A percentile compares a stretch with the other conserved stretches of the same genome.
phyloP scores from a whole-genome alignment of 2,113 vertebrate species.

The Garra rufa region DNA sequence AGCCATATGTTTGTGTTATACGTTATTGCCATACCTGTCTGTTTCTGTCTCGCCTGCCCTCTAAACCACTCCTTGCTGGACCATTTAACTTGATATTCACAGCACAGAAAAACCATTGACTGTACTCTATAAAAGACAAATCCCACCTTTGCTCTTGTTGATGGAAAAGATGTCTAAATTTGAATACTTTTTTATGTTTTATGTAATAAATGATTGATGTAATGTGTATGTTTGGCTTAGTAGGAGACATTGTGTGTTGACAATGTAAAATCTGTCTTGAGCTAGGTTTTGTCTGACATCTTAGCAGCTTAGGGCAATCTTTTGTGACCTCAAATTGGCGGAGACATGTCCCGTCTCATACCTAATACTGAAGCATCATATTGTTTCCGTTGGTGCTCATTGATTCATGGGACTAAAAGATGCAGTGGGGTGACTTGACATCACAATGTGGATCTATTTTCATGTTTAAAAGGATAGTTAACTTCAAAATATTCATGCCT shows the following conservation, averaged over 20 bases:
- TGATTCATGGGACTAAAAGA: slow-evolving; percentile 8
- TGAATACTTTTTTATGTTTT: slow-evolving; percentile 39
- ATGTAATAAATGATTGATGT: slow-evolving; percentile 14
- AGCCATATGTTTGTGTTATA: slow-evolving; percentile 66
- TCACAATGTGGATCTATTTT: neutral
- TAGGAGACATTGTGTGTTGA: slow-evolving; percentile 28
- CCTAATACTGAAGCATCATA: neutral
- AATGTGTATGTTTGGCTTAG: slow-evolving; percentile 37
- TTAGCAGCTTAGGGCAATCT: neutral
- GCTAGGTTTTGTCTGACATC: slow-evolving; percentile 43
- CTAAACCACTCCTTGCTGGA: slow-evolving; percentile 44
- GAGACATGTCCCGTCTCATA: neutral
- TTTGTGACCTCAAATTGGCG: slow-evolving; percentile 2
- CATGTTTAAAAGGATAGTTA: neutral
- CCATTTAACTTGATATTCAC: slow-evolving; percentile 47
- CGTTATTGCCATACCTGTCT: slow-evolving; percentile 63
- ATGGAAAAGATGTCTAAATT: slow-evolving; percentile 47
- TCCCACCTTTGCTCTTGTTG: slow-evolving; percentile 28
- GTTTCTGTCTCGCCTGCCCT: slow-evolving; percentile 50
- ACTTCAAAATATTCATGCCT: neutral
- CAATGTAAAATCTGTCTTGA: slow-evolving; percentile 26
- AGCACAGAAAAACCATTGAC: slow-evolving; percentile 27
- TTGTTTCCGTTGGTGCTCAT: neutral
- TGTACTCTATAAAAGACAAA: slow-evolving; percentile 34
- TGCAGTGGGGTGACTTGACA: neutral